Evolutionary conservation across 2,888 invertebrate species (phyloP), one percentile per base, ranked within the genome.

Genomic region (Halictus ligatus): DNA sequence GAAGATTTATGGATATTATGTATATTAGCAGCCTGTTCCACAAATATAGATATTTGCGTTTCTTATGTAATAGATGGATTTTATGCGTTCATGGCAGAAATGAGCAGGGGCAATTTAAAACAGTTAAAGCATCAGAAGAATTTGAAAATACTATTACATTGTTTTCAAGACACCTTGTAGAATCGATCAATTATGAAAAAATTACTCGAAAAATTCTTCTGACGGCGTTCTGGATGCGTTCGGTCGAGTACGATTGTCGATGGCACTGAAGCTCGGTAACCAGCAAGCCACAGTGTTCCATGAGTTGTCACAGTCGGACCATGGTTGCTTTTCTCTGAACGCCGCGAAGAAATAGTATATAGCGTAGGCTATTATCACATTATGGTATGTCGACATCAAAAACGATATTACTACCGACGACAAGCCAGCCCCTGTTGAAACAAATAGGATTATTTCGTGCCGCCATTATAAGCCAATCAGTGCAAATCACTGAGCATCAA

Each of bases 321-420:
- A 99, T 2, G 99, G 99, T 92, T 98, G 97, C 90, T 97, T 97
- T 72, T 97, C 96, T 94, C 97, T 97, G 94, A 98, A 98, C 48
- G 98, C 98, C 85, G 98, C 98, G 95, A 98, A 98, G 95, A 99
- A 98, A 95, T 99, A 99, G 95, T 98, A 99, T 93, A 99, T 97
- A 79, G 98, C 97, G 97, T 99, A 99, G 86, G 98, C 98, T 95
- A 99, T 98, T 95, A 99, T 98, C 91, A 99, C 98, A 95, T 98
- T 98, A 95, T 99, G 99, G 95, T 99, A 99, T 78, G 99, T 98
- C 91, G 98, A 98, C 97, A 99, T 98, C 94, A 99, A 96, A 96
- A 99, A 98, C 90, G 99, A 99, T 95, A 99, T 98, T 95, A 99
- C 97, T 89, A 99, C 98, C 95, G 98, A 98, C 85, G 98, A 98